These are phyloP conservation scores for Lottia gigantea DNA, from an alignment of 2,888 invertebrate species.

Conservation along the genomic window DNA sequence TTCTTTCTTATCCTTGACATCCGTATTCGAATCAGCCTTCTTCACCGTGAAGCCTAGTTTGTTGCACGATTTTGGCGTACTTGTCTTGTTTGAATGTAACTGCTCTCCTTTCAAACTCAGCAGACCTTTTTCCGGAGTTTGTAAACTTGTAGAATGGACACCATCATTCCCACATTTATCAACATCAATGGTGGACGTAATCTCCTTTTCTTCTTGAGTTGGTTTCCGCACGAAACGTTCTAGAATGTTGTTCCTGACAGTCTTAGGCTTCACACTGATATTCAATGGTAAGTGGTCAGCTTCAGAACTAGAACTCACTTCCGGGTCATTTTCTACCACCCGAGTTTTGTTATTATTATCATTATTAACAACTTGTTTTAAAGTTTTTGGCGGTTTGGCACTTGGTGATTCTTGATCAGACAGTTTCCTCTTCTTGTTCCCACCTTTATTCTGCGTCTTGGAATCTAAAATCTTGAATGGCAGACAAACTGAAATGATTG, in stretches of 20 bases:
- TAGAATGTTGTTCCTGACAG: constrained; percentile 31
- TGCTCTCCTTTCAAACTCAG: no score
- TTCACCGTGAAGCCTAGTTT: background rate
- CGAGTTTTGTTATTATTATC: constrained; percentile 10
- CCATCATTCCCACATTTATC: background rate
- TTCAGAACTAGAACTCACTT: constrained; percentile 61
- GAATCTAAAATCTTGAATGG: constrained; percentile 32
- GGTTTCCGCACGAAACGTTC: constrained; percentile 44
- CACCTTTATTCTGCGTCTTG: constrained; percentile 20
- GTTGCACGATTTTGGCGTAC: no score
- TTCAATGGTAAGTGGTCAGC: constrained; percentile 37
- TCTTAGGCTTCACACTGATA: constrained; percentile 17
- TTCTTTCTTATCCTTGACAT: background rate
- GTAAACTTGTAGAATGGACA: no score
- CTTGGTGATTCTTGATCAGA: constrained; percentile 34
- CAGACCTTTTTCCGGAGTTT: no score
- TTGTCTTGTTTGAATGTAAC: no score
- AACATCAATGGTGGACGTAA: constrained; percentile 51
- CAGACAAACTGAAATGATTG: constrained; percentile 31
- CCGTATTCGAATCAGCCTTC: background rate
- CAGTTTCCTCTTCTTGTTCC: constrained; percentile 37
- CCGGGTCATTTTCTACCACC: constrained; percentile 44
- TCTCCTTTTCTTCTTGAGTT: constrained; percentile 41
- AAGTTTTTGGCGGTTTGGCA: constrained; percentile 33
- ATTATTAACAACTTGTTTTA: constrained; percentile 24